Evolutionary conservation across 2,888 invertebrate species (phyloP), one percentile per base, ranked within the genome.

Genomic region (Habroteleia sp.): DNA sequence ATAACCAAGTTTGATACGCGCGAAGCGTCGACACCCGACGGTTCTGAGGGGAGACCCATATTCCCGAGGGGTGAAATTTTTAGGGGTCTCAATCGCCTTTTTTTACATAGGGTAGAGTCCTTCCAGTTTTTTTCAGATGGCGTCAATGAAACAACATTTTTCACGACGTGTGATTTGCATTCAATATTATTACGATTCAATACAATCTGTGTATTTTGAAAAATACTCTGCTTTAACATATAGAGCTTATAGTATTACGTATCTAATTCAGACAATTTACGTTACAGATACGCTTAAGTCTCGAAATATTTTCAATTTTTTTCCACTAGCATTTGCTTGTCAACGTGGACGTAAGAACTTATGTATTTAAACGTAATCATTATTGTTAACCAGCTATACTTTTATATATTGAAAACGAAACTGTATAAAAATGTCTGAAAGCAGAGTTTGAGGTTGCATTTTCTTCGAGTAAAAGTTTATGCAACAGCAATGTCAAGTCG

Each of bases 1-100:
- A 83, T 83, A 84, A 83, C 81, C 76, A 54, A 81, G 73, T 78
- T 74, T 76, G 81, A 82, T 80, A 81, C 82, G 78, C 78, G 76
- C 74, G 81, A 80, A 75, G 74, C 77, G 74, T 77, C 77, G 77
- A 77, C 78, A 77, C 74, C 77, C 75, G 66, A 73, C 66, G 79
- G 73, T 76, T 65, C 73, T 63, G 52, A 71, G 77, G 81, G 77
- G 72, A 56, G 75, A 71, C 48, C 58, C 23, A 50, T 52, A 33
- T 78, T 79, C 66, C 73, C 58, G 73, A 77, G 71, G 82, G 80
- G 78, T 78, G 58, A 68, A 65, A 63, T 78, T 75, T 79, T 75
- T 65, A 42, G 54, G 76, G 72, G 50, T 58, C 42, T 46, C 41
- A 23, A 10, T 25, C 44, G 13, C 50, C 39, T 44, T 74, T 68